Percentiles rank a stretch among this genome's conserved stretches.
These are phyloP conservation scores for Macrophya annulata DNA, from an alignment of 2,888 invertebrate genomes.

Conservation along the genomic window DNA sequence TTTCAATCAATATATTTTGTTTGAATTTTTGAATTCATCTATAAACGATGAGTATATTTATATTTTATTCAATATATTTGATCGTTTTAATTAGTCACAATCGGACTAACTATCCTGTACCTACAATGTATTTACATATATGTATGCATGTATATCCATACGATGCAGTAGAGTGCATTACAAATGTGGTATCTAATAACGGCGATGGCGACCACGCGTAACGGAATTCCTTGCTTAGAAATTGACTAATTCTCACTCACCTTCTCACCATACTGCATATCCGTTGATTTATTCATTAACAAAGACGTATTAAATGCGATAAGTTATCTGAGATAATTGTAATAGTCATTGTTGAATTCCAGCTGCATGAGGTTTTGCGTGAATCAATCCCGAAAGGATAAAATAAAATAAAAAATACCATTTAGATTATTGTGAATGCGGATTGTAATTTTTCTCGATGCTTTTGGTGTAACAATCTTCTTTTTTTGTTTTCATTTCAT, in stretches of 20 bases:
- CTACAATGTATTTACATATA: conserved; percentile 1
- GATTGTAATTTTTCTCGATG: neutral
- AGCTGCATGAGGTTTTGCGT: neutral
- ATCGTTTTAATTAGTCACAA: neutral
- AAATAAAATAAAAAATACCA: neutral
- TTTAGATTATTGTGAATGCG: neutral
- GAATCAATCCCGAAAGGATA: neutral
- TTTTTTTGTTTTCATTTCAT: neutral
- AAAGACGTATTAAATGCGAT: neutral
- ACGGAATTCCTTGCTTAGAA: conserved; percentile 29
- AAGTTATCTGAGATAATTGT: neutral
- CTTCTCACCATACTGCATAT: neutral
- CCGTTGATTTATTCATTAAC: neutral
- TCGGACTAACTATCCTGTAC: neutral
- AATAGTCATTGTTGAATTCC: neutral
- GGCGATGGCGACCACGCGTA: conserved; percentile 25
- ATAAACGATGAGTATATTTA: neutral
- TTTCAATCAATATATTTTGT: neutral
- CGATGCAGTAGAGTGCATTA: neutral
- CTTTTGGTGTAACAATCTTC: conserved; percentile 10
- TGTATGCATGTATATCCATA: too few relatives aligned
- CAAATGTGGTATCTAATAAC: conserved; percentile 34
- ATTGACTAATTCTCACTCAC: conserved; percentile 35
- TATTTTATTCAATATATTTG: neutral
- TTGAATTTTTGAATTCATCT: neutral